Conservation (phyloP, 2,888 invertebrate genomes). For the Megastigmus dorsalis region DNA sequence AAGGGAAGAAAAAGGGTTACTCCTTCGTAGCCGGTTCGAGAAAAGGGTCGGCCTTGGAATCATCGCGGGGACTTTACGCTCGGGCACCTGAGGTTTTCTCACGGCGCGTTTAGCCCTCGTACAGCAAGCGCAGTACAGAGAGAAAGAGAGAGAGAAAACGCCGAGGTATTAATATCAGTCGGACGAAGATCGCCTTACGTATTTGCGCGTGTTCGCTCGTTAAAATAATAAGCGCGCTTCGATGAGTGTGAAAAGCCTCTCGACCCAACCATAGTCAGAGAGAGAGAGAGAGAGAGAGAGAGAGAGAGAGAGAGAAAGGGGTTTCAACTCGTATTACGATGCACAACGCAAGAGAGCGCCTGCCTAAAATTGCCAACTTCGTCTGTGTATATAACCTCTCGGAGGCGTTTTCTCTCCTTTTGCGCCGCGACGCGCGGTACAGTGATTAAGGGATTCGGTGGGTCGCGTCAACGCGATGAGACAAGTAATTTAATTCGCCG, state of each 20-base stretch:
- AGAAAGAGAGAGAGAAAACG: conserved; percentile 15
- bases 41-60: conserved; percentile 37
- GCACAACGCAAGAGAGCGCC: too few relatives aligned
- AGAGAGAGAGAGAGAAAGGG: background rate
- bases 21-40: background rate
- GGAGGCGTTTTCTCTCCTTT: conserved; percentile 21
- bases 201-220: conserved; percentile 56
- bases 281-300: conserved; percentile 17
- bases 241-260: conserved; percentile 54
- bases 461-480: conserved; percentile 40
- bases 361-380: conserved; percentile 35
- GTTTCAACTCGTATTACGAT: background rate
- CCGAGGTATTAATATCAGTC: conserved; percentile 50
- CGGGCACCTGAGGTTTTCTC: conserved; percentile 70
- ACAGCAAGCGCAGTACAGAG: conserved; percentile 3
- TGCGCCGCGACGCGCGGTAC: background rate
- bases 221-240: conserved; percentile 65
- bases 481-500: conserved; percentile 52
- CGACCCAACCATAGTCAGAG: too few relatives aligned
- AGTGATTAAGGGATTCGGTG: conserved; percentile 54
- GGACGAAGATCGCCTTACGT: conserved; percentile 41
- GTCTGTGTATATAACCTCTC: conserved; percentile 3
- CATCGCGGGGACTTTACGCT: conserved; percentile 41
- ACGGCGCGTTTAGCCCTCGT: conserved; percentile 64
- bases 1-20: conserved; percentile 14